Base-by-base conservation (phyloP, 2,113 vertebrate genomes). In the Trogon melanurus region DNA sequence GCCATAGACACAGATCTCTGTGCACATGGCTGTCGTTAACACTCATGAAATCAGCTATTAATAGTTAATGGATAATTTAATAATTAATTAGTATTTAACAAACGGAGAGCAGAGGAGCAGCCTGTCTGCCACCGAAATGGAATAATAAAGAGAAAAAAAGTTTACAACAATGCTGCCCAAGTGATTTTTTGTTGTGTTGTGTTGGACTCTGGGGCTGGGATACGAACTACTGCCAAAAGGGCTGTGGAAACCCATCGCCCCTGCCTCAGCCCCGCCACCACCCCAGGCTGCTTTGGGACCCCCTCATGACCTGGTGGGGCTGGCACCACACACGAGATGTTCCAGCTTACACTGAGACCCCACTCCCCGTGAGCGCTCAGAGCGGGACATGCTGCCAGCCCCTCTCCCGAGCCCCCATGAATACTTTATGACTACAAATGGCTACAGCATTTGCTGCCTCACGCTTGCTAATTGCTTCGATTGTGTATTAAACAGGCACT, bases 31-130 rank as follows among this genome's bases (percentile, higher is more conserved):
- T 90, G 83, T 71, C 65, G 54, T 96, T 96, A 96, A 97, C 89
- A 82, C 96, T 95, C 93, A 65, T 58, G 81, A 92, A 95, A 91
- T 80, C 92, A 29, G 60, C 84, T 83, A 93, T 97, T 93, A 97
- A 97, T 97, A 94, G 92, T 97, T 96, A 95, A 97, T 96, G 79
- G 88, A 12, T 47, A 82, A 86, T 81, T 97, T 94, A 97, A 97
- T 97, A 97, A 97, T 97, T 97, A 95, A 97, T 93, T 69, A 88
- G 34, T 85, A 70, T 97, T 97, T 97, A 97, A 97, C 96, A 97
- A 97, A 95, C 26, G 26, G 18, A 56, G 91, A 72, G 74, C 66
- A 56, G 91, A 62, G 70, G 87, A 92, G 75, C 89, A 53, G 89
- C 88, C 90, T 87, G 82, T 80, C 88, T 96, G 78, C 87, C 91